Conservation (phyloP, 2,113 vertebrate species). For the Echinops telfairi region DNA sequence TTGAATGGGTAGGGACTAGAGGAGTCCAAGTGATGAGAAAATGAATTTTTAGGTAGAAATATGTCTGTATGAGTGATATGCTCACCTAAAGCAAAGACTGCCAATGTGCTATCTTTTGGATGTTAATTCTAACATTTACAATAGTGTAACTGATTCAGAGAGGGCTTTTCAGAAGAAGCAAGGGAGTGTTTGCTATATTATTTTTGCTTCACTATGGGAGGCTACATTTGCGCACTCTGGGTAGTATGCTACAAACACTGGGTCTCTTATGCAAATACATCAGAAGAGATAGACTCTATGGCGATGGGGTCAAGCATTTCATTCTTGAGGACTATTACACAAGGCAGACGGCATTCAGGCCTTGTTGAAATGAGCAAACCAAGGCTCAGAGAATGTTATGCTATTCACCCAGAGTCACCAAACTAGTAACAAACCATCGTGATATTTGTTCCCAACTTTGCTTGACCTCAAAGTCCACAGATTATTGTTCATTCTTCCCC, state of each 20-base stretch:
- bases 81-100: slow-evolving; percentile 51
- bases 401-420: slow-evolving; percentile 6
- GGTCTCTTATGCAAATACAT: too few relatives aligned
- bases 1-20: slow-evolving; percentile 3
- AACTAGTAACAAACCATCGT: slow-evolving; percentile 9
- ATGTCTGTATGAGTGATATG: slow-evolving; percentile 47
- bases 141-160: slow-evolving; percentile 12
- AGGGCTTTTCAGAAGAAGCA: slow-evolving; percentile 8
- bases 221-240: neutral
- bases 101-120: neutral
- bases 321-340: neutral
- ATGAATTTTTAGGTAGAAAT: slow-evolving; percentile 32
- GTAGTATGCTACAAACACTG: neutral
- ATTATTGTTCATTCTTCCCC: slow-evolving; percentile 36
- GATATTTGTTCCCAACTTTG: slow-evolving; percentile 30
- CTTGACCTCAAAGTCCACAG: slow-evolving; percentile 3
- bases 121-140: slow-evolving; percentile 28
- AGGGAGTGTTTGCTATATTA: neutral
- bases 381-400: slow-evolving; percentile 16
- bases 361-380: slow-evolving; percentile 27
- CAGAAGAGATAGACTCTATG: neutral
- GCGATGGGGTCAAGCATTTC: neutral
- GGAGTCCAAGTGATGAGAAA: slow-evolving; percentile 36
- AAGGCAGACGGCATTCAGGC: neutral
- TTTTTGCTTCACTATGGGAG: neutral